Evolutionary conservation across 2,888 invertebrate genomes (phyloP).

Genomic region (Athalia circularis): DNA sequence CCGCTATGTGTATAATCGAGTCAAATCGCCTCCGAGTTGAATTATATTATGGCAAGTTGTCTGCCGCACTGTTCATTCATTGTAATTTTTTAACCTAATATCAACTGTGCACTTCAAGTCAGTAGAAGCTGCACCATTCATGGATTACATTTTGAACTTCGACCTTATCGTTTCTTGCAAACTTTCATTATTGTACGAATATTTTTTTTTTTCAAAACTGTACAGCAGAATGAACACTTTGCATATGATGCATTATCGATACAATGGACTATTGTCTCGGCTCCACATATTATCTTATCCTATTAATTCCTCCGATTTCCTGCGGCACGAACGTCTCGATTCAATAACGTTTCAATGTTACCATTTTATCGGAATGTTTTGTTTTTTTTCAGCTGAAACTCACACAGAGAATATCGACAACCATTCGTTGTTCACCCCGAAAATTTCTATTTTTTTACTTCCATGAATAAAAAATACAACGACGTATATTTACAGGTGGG

Average conservation of each 20-base stretch:
- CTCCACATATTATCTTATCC: not conserved
- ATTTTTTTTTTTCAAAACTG: not conserved
- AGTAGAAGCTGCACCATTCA: not conserved
- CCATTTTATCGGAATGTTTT: no score
- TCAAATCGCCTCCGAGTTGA: not conserved
- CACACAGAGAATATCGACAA: no score
- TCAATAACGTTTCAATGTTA: not conserved
- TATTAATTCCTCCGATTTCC: not conserved
- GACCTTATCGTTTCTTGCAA: not conserved
- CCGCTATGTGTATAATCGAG: not conserved
- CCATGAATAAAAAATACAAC: no score
- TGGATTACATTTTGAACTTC: conserved; percentile 5
- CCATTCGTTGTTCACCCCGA: no score
- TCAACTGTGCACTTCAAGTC: not conserved
- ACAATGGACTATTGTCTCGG: conserved; percentile 23
- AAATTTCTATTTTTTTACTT: no score
- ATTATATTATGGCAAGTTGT: no score
- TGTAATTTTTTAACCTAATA: not conserved
- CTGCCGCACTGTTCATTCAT: not conserved
- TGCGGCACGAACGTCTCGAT: not conserved
- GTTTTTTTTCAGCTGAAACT: no score
- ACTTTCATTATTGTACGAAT: not conserved
- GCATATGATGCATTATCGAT: not conserved
- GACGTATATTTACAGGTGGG: no score
- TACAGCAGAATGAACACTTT: not conserved